phyloP scores from a whole-genome alignment of 2,113 vertebrate genomes.

The Coptodon rendalli region DNA sequence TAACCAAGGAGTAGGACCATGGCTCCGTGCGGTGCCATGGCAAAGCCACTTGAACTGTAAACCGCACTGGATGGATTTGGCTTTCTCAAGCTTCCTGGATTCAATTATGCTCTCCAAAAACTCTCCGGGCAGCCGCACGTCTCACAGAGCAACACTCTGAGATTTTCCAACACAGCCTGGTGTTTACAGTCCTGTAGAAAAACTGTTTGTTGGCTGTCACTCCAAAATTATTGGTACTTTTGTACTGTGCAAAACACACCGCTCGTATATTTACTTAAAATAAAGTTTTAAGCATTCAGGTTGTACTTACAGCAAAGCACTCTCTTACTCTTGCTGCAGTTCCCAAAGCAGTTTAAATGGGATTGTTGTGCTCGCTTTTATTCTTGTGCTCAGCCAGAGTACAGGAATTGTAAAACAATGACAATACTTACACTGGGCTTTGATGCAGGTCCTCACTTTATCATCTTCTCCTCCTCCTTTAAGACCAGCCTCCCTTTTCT shows the following conservation, averaged over 20 bases:
- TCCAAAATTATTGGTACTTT: background rate
- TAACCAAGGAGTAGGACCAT: background rate
- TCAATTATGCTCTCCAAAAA: conserved; percentile 32
- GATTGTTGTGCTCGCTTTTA: background rate
- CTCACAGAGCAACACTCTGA: background rate
- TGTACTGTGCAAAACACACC: background rate
- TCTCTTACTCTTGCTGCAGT: background rate
- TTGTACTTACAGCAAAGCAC: background rate
- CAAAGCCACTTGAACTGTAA: conserved; percentile 35
- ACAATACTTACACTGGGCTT: background rate
- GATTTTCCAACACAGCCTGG: background rate
- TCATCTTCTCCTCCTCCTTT: background rate
- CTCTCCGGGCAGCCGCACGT: background rate
- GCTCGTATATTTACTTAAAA: background rate
- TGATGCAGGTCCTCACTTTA: background rate
- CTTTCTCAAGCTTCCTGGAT: conserved; percentile 29
- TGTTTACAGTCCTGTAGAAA: background rate
- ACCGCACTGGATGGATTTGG: conserved; percentile 34
- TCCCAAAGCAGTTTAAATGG: background rate
- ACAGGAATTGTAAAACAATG: background rate
- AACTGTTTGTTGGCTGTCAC: background rate
- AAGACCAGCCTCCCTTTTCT: background rate
- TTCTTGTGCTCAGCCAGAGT: background rate
- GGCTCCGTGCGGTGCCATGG: background rate
- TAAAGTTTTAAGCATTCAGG: background rate